Evolutionary conservation across 1,140 invertebrate species (phyloP).

Genomic region (Pseudachorutes palmiensis): DNA sequence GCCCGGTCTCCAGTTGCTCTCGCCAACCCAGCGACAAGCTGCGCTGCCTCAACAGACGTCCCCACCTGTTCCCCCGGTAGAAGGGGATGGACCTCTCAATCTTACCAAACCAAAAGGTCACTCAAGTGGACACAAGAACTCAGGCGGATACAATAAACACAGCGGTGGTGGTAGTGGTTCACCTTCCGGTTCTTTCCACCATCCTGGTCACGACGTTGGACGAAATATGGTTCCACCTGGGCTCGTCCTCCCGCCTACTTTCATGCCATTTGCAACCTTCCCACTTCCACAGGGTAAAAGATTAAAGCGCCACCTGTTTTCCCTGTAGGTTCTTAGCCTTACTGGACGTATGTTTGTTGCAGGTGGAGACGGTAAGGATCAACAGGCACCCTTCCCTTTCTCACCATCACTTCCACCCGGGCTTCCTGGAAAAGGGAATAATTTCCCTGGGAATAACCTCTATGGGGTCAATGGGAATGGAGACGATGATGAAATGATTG

Average conservation of each 20-base stretch:
- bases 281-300: constrained; percentile 33
- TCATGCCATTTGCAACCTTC: constrained; percentile 38
- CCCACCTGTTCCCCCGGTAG: constrained; percentile 44
- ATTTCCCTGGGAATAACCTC: constrained; percentile 20
- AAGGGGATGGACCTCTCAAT: constrained; percentile 75
- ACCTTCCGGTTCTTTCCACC: constrained; percentile 38
- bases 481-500: constrained; percentile 34
- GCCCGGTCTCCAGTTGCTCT: constrained; percentile 29
- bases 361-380: constrained; percentile 31
- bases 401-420: constrained; percentile 42
- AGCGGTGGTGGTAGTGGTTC: constrained; percentile 40
- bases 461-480: constrained; percentile 30
- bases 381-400: constrained; percentile 42
- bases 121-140: constrained; percentile 39
- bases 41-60: constrained; percentile 41
- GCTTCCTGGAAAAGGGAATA: constrained; percentile 38
- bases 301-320: constrained; percentile 40
- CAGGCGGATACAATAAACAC: not conserved
- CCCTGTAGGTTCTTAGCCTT: too few species aligned
- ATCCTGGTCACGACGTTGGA: constrained; percentile 41
- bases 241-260: constrained; percentile 41
- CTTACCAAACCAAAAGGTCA: constrained; percentile 71
- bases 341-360: constrained; percentile 21
- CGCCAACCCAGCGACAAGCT: constrained; percentile 34
- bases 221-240: constrained; percentile 47